Percentiles rank a stretch among this genome's conserved stretches.
Evolutionary conservation across 2,113 vertebrate species (phyloP).

Genomic region (Malurus alboscapulatus): DNA sequence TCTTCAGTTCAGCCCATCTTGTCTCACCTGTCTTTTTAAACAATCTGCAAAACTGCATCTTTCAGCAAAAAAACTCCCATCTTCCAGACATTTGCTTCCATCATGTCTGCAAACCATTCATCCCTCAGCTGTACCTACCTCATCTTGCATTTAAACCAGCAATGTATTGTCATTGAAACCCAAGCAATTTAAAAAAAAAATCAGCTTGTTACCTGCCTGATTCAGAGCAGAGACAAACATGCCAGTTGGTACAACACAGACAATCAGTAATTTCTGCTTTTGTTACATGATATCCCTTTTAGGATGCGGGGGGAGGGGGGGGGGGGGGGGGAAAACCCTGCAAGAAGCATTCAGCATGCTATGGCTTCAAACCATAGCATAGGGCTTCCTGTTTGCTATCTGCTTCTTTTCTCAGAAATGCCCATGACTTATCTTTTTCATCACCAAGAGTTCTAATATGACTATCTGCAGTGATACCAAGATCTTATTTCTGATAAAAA

Average conservation of each 20-base stretch:
- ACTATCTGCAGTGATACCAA: neutral
- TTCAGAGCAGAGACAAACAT: neutral
- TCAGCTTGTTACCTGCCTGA: neutral
- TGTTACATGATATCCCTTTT: neutral
- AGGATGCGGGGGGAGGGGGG: neutral
- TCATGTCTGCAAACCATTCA: neutral
- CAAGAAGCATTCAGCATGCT: neutral
- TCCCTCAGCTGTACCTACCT: neutral
- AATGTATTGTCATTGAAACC: neutral
- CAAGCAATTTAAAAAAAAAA: neutral
- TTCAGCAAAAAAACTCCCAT: neutral
- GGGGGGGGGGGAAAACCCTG: neutral
- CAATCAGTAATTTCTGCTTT: neutral
- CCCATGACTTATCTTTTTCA: neutral
- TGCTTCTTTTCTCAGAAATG: neutral
- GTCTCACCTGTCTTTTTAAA: neutral
- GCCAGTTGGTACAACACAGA: neutral
- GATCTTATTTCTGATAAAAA: neutral
- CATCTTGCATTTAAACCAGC: neutral
- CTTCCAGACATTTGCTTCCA: neutral
- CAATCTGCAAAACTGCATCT: neutral
- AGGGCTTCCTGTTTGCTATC: neutral
- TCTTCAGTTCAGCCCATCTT: neutral
- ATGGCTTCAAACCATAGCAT: rapidly evolving
- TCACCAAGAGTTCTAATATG: neutral